phyloP scores from a whole-genome alignment of 2,888 invertebrate species.

The Rhopalosiphum nymphaeae region DNA sequence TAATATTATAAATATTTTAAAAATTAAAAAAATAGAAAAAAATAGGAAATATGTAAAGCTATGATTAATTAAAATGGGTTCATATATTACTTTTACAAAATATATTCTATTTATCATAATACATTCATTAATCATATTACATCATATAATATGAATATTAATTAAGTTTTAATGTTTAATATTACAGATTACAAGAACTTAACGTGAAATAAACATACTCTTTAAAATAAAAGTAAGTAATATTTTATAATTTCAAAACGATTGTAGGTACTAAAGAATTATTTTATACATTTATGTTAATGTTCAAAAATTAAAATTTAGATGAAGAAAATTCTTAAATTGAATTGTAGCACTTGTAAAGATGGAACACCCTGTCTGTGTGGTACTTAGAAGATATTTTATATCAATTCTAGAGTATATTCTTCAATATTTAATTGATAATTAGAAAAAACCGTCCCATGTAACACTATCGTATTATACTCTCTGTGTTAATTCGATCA shows the following conservation, averaged over 20 bases:
- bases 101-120: not conserved
- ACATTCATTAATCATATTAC: not conserved
- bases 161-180: not conserved
- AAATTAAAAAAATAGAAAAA: not conserved
- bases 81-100: not conserved
- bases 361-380: not conserved
- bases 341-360: not conserved
- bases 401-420: not conserved
- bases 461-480: not conserved
- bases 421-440: not conserved
- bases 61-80: not conserved
- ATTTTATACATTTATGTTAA: not conserved
- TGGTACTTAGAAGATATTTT: not conserved
- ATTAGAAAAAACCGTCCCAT: not conserved
- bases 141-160: not conserved
- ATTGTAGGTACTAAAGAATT: not conserved
- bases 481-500: not conserved
- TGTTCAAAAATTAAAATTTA: not conserved
- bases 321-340: not conserved
- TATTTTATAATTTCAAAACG: not conserved
- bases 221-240: not conserved
- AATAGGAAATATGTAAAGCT: not conserved
- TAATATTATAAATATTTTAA: not conserved
- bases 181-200: not conserved
- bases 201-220: not conserved